Base-by-base conservation (phyloP, 2,797 vertebrate species). In the Zonotrichia albicollis region DNA sequence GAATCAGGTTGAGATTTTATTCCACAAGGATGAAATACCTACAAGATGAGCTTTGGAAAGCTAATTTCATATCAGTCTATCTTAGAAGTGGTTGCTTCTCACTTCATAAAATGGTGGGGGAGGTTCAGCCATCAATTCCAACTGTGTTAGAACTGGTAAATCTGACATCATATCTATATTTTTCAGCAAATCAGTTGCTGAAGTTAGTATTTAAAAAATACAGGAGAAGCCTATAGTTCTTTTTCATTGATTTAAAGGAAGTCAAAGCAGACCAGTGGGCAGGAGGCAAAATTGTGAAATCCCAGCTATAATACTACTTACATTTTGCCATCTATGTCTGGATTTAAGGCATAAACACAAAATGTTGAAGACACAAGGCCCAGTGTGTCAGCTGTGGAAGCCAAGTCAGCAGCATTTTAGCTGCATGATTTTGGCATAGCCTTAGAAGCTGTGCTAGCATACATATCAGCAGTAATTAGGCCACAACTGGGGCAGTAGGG, bases 1-100 rank as follows among this genome's bases (percentile, higher is more conserved):
- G 71, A 94, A 60, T 79, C 48, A 11, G 60, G 48, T 66, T 86
- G 83, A 88, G 61, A 57, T 93, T 95, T 86, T 78, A 25, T 82
- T 86, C 85, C 34, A 9, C 30, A 27, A 71, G 66, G 50, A 57
- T 93, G 57, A 86, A 94, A 88, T 86, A 82, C 45, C 6, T 91
- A 40, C 21, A 38, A 1, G 3, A 57, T 82, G 77, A 90, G 74
- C 42, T 90, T 86, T 68, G 75, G 82, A 93, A 82, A 91, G 65
- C 78, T 93, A 83, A 90, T 85, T 96, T 90, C 20, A 10, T 61
- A 91, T 72, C 68, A 58, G 13, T 75, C 62, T 95, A 0, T 70
- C 58, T 78, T 48, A 60, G 42, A 80, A 84, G 48, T 67, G 51
- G 25, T 70, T 81, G 27, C 53, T 76, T 93, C 79, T 55, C 45